These are phyloP conservation scores for Drosophila miranda DNA, from an alignment of 1,140 invertebrate species.

Conservation along the genomic window DNA sequence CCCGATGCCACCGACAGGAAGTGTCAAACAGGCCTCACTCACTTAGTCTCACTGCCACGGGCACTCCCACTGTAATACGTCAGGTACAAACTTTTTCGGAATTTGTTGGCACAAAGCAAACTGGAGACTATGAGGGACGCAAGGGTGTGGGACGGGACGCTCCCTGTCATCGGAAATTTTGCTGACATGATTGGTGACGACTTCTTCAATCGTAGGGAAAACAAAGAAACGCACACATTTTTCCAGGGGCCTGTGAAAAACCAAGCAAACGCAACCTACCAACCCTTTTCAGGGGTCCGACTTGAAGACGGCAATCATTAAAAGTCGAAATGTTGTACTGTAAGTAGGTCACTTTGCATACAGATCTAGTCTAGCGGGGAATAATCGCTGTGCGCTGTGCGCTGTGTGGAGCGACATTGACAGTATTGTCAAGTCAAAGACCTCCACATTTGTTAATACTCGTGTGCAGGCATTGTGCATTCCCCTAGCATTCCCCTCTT, in stretches of 20 bases:
- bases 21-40: conserved; percentile 53
- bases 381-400: too few relatives aligned
- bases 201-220: conserved; percentile 27
- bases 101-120: conserved; percentile 42
- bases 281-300: too few relatives aligned
- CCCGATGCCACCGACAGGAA: conserved; percentile 38
- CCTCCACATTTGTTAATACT: too few relatives aligned
- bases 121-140: neutral
- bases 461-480: too few relatives aligned
- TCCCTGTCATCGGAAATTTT: conserved; percentile 33
- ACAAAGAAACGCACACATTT: neutral
- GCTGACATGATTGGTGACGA: conserved; percentile 26
- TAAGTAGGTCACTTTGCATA: too few relatives aligned
- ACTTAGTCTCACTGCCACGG: conserved; percentile 5
- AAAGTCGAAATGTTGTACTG: too few relatives aligned
- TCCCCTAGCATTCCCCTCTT: neutral
- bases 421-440: too few relatives aligned
- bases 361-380: too few relatives aligned
- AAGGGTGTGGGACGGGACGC: neutral
- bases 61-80: neutral
- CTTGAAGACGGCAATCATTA: too few relatives aligned
- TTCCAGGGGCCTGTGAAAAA: too few relatives aligned
- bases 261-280: too few relatives aligned
- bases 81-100: conserved; percentile 35
- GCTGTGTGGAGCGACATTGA: too few relatives aligned